Evolutionary conservation across 2,888 invertebrate genomes (phyloP), one percentile per base, ranked within the genome.

Genomic region (Cheilosia grossa): DNA sequence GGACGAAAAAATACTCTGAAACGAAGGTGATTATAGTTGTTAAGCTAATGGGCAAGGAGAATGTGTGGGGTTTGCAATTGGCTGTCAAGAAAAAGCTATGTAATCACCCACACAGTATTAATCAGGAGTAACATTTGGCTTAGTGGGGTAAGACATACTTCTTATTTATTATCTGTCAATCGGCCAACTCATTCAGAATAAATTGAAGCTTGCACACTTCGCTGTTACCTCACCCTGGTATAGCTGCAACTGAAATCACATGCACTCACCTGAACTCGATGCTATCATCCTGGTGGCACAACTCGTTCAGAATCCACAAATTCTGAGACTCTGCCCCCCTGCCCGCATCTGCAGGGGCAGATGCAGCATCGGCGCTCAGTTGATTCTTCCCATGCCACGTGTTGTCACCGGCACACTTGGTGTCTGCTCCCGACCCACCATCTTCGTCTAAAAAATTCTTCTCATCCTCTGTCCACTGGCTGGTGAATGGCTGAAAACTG

Each of bases 241-340:
- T 5, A 24, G 24, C 24, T 24, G 24, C 24, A 24, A 1, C n/a
- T 6, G 2, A 2, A 30, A 19, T 49, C 21, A 15, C 19, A 33
- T 17, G 17, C 6, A 80, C 83, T 88, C 82, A 90, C 90, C 89
- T 89, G 88, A 90, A 90, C 72, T 89, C 88, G 66, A 89, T 87
- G 70, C 87, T 82, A 53, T 89, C 89, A 47, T 88, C 88, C 51
- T 88, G 88, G 63, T 89, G 88, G 66, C 90, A 90, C 82, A 87
- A 87, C 80, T 90, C 89, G 80, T 90, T 89, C 47, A 89, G 56
- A 83, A 89, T 88, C 90, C 90, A 90, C 64, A 89, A 88, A 69
- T 87, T 88, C 56, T 87, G 40, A 27, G 88, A 87, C 47, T 88
- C 87, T 1, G 88, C 87, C 47, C 75, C 64, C 27, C 69, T 82